Evolutionary conservation across 2,113 vertebrate genomes (phyloP).

Genomic region (Nymphicus hollandicus): DNA sequence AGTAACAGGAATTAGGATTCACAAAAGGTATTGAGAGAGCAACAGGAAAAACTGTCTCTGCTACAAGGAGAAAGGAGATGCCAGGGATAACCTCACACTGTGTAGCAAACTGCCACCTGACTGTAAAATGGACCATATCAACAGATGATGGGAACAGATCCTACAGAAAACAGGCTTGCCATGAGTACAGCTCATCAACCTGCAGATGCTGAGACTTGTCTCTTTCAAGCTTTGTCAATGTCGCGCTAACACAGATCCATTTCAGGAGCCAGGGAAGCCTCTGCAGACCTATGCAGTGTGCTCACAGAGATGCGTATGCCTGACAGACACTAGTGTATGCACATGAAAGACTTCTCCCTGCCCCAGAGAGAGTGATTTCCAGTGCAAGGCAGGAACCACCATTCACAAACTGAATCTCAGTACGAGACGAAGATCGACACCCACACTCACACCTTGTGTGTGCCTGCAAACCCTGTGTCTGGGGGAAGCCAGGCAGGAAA

Average conservation of each 20-base stretch:
- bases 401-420: background rate
- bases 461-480: background rate
- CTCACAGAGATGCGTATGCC: background rate
- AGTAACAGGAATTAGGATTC: background rate
- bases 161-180: background rate
- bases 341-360: background rate
- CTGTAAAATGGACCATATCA: background rate
- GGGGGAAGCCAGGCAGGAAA: background rate
- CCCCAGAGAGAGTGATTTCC: background rate
- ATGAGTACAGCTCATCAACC: background rate
- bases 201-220: background rate
- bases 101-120: slow-evolving; percentile 4
- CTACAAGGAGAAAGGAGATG: background rate
- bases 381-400: background rate
- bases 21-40: background rate
- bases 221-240: background rate
- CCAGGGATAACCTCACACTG: background rate
- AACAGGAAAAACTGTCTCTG: background rate
- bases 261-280: background rate
- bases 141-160: background rate
- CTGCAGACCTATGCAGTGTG: background rate
- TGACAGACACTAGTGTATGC: background rate
- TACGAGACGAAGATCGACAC: background rate
- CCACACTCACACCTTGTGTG: background rate
- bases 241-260: background rate